phyloP scores from a whole-genome alignment of 1,140 invertebrate genomes.

The Procambarus virginalis region DNA sequence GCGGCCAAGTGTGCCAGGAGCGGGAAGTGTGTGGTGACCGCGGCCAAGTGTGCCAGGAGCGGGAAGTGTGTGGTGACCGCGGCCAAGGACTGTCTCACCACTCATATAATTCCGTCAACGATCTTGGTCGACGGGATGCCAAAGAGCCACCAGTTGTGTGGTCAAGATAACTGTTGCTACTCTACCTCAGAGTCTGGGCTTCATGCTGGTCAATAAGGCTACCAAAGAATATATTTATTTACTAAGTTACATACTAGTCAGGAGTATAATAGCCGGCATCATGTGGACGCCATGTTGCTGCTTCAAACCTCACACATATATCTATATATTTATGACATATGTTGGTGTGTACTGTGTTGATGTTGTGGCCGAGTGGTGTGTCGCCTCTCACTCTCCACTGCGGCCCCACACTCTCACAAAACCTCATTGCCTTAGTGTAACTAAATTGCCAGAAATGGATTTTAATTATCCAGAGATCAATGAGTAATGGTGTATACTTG shows the following conservation, averaged over 20 bases:
- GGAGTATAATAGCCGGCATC: neutral
- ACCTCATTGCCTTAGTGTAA: too few relatives aligned
- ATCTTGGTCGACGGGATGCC: neutral
- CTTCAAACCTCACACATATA: too few relatives aligned
- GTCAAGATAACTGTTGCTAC: neutral
- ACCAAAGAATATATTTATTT: neutral
- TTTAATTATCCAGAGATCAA: too few relatives aligned
- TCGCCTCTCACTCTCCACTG: too few relatives aligned
- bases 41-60: neutral
- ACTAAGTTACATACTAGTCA: neutral
- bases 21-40: too few relatives aligned
- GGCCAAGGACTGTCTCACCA: neutral
- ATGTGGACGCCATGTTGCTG: neutral
- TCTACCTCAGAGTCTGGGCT: constrained; percentile 2
- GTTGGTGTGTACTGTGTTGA: neutral
- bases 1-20: too few relatives aligned
- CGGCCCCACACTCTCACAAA: too few relatives aligned
- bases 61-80: neutral
- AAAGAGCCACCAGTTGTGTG: neutral
- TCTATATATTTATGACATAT: neutral
- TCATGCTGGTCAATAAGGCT: neutral
- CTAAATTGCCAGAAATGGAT: too few relatives aligned
- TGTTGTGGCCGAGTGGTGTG: neutral
- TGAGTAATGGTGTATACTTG: too few relatives aligned
- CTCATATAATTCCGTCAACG: neutral